Conservation (phyloP, 2,888 invertebrate genomes). For the Rapana venosa region DNA sequence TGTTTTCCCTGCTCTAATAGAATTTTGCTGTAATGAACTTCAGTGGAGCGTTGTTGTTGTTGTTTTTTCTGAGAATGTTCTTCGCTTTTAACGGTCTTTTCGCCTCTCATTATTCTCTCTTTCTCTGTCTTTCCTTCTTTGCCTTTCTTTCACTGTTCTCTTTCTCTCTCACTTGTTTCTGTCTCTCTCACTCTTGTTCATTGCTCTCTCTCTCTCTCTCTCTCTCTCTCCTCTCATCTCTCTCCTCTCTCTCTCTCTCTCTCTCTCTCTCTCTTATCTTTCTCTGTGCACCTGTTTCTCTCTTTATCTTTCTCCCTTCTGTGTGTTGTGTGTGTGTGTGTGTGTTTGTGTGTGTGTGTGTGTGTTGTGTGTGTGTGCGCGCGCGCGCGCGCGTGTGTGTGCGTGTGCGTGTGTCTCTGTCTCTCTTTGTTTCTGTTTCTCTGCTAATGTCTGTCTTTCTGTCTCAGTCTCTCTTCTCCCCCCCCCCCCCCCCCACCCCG, state of each 20-base stretch:
- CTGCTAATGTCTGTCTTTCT: too few species aligned
- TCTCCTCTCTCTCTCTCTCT: too few species aligned
- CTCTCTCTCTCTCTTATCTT: not conserved
- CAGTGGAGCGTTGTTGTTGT: too few species aligned
- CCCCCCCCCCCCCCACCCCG: too few species aligned
- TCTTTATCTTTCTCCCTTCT: not conserved
- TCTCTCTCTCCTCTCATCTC: not conserved
- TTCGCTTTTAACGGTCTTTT: not conserved
- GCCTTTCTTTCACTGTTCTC: not conserved
- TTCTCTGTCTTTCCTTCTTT: not conserved
- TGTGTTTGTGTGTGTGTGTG: too few species aligned
- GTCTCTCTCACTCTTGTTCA: too few species aligned
- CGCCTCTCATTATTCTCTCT: not conserved
- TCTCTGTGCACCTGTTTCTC: not conserved
- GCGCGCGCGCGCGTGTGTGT: not conserved
- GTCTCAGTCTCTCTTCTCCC: too few species aligned
- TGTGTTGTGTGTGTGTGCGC: not conserved
- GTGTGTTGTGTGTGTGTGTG: too few species aligned
- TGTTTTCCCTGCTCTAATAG: not conserved
- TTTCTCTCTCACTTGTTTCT: not conserved
- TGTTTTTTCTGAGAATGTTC: not conserved
- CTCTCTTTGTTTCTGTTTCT: not conserved
- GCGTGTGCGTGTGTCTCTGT: not conserved
- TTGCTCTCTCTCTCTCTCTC: too few species aligned
- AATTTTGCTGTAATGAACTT: constrained; percentile 10